Conservation (phyloP, 2,797 vertebrate genomes). For the Sitta carolinensis region DNA sequence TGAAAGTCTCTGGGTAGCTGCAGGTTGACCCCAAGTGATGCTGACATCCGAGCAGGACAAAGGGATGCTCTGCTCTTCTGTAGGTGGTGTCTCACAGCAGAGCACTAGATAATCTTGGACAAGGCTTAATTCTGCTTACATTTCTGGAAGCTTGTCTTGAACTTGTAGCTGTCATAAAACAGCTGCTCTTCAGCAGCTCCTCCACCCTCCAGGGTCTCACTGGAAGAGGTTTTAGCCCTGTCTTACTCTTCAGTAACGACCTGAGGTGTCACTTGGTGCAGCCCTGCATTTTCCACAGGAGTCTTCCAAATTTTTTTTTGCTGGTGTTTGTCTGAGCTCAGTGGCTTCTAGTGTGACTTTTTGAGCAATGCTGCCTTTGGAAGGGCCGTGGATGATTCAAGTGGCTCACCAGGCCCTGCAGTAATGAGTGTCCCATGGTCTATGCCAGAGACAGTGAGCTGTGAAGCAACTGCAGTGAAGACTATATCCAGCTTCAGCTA, state of each 20-base stretch:
- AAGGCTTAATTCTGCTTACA: neutral
- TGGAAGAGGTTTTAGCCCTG: neutral
- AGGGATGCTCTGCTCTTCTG: neutral
- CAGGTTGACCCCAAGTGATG: neutral
- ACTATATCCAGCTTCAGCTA: slow-evolving; percentile 56
- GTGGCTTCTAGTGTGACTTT: neutral
- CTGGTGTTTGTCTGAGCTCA: neutral
- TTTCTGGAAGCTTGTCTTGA: neutral
- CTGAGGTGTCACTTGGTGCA: neutral
- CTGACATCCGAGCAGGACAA: neutral
- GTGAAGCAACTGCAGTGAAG: neutral
- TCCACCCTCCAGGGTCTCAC: neutral
- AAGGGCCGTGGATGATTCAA: neutral
- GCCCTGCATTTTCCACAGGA: neutral
- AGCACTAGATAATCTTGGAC: neutral
- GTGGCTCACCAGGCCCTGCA: neutral
- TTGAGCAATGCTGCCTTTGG: neutral
- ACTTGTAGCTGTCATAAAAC: neutral
- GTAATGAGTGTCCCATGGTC: neutral
- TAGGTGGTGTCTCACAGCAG: neutral
- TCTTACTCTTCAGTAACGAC: neutral
- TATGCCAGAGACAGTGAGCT: neutral
- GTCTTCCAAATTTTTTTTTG: neutral
- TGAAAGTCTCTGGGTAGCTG: neutral
- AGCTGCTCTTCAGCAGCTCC: neutral